These are phyloP conservation scores for Drosophila eohydei DNA, from an alignment of 2,888 invertebrate species.

Conservation along the genomic window DNA sequence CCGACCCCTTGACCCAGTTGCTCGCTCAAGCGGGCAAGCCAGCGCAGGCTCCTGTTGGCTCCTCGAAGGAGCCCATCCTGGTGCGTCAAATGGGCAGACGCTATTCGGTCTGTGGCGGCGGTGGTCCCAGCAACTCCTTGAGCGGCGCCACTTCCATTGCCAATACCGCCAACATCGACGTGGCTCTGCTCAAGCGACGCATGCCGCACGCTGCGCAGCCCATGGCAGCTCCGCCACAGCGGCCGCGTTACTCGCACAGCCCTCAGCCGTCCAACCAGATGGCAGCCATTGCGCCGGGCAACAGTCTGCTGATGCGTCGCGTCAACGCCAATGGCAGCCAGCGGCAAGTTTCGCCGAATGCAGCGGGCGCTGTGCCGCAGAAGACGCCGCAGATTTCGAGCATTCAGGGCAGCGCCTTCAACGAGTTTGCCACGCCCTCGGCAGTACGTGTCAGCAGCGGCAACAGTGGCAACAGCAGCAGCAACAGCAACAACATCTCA, in stretches of 20 bases:
- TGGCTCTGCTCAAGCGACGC: conserved; percentile 54
- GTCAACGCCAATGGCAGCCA: neutral
- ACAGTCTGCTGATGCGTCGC: conserved; percentile 40
- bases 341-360: conserved; percentile 37
- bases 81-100: conserved; percentile 55
- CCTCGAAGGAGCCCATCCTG: conserved; percentile 8
- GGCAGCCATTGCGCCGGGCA: conserved; percentile 7
- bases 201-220: conserved; percentile 2
- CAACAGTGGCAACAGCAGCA: neutral
- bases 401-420: conserved; percentile 41
- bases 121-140: conserved; percentile 2
- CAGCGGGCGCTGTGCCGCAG: conserved; percentile 11
- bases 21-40: neutral
- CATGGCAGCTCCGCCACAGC: conserved; percentile 36
- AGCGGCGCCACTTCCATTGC: neutral
- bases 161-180: conserved; percentile 10
- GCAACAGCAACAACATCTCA: neutral
- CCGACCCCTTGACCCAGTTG: conserved; percentile 9
- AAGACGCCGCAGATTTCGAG: conserved; percentile 53
- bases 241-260: conserved; percentile 43
- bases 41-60: neutral
- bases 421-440: conserved; percentile 43
- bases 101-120: conserved; percentile 57
- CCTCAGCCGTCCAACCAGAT: neutral
- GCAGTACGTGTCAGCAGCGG: conserved; percentile 8